A percentile compares a stretch with the other conserved stretches of the same genome.
Conservation (phyloP, 2,888 invertebrate genomes). For the Bellardia pandia region DNA sequence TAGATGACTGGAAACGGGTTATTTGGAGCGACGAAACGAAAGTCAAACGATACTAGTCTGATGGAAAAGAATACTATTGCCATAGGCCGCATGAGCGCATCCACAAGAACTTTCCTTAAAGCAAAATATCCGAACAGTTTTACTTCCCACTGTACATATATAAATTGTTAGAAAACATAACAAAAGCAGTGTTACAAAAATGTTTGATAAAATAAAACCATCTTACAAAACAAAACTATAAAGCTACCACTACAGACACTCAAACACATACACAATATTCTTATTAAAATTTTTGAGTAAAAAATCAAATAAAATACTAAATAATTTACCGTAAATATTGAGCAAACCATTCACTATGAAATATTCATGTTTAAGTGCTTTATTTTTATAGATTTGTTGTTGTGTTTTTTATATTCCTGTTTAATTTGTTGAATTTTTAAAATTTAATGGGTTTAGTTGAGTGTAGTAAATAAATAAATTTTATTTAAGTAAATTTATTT, state of each 20-base stretch:
- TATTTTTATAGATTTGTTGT: neutral
- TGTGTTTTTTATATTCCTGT: neutral
- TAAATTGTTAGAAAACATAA: neutral
- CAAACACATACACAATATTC: neutral
- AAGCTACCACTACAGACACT: neutral
- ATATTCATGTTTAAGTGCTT: neutral
- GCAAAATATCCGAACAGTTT: too few relatives aligned
- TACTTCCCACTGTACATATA: too few relatives aligned
- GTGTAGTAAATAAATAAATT: too few relatives aligned
- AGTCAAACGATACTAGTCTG: too few relatives aligned
- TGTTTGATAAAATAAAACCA: neutral
- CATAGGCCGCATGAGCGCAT: too few relatives aligned
- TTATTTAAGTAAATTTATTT: too few relatives aligned
- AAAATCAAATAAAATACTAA: neutral
- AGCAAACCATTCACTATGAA: neutral
- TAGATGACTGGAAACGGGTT: too few relatives aligned
- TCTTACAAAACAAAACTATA: neutral
- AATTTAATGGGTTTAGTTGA: too few relatives aligned
- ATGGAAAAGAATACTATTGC: too few relatives aligned
- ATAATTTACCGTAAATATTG: conserved; percentile 6
- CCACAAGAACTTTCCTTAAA: too few relatives aligned
- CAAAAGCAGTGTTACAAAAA: neutral
- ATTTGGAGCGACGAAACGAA: too few relatives aligned
- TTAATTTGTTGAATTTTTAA: too few relatives aligned
- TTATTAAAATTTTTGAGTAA: neutral